phyloP scores from a whole-genome alignment of 2,113 vertebrate genomes.

The Felis chaus region DNA sequence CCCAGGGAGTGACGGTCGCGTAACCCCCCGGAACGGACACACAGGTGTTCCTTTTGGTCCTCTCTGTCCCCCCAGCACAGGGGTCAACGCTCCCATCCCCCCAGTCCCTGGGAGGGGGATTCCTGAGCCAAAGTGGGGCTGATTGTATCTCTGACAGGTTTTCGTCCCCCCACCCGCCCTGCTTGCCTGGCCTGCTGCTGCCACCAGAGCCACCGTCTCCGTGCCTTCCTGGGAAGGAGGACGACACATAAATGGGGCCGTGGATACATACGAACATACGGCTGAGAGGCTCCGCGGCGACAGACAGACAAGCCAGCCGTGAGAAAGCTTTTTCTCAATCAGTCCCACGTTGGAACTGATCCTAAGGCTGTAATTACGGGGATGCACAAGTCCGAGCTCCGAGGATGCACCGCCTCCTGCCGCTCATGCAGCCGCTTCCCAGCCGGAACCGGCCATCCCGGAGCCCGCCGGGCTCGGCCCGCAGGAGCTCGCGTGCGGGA shows the following conservation, averaged over 20 bases:
- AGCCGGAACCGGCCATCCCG: neutral
- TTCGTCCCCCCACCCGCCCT: accelerated
- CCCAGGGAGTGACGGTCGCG: accelerated
- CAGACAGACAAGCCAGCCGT: neutral
- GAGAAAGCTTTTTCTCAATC: neutral
- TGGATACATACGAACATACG: neutral
- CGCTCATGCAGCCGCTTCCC: accelerated
- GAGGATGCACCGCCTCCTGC: accelerated
- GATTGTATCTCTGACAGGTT: neutral
- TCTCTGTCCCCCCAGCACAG: neutral
- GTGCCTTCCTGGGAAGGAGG: neutral
- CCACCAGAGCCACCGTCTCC: neutral
- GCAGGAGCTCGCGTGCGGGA: accelerated
- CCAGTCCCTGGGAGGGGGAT: neutral
- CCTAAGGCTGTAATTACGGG: neutral
- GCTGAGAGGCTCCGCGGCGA: neutral
- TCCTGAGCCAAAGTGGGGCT: neutral
- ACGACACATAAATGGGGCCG: accelerated
- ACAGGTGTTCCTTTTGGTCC: neutral
- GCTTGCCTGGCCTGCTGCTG: accelerated
- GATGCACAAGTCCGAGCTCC: accelerated
- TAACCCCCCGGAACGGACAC: neutral
- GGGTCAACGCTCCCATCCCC: neutral
- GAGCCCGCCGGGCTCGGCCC: accelerated
- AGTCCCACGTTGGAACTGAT: neutral